Percentiles rank a stretch among this genome's conserved stretches.
These are phyloP conservation scores for Heptranchias perlo DNA, from an alignment of 2,113 vertebrate genomes.

Conservation along the genomic window DNA sequence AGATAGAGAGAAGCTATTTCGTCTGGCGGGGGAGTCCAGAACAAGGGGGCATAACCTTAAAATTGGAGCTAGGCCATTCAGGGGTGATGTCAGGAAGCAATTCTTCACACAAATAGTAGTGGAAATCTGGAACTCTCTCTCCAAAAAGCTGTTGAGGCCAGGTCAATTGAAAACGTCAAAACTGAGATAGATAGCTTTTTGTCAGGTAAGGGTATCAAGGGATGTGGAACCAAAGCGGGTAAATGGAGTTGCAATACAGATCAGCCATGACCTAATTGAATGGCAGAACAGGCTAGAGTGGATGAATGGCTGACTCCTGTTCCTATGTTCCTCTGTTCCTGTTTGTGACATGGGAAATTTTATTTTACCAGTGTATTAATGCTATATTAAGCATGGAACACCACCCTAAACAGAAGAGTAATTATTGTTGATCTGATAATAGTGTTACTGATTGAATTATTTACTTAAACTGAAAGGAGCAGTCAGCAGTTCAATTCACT, in stretches of 20 bases:
- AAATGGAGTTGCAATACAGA: neutral
- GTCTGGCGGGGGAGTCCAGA: too few relatives aligned
- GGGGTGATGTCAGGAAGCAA: neutral
- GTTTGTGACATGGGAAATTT: neutral
- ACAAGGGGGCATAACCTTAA: too few relatives aligned
- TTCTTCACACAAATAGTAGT: neutral
- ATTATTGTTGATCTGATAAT: neutral
- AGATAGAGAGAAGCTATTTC: too few relatives aligned
- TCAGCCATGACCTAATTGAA: neutral
- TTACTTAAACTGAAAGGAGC: neutral
- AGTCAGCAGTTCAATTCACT: neutral
- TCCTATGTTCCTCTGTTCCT: neutral
- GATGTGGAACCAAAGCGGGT: neutral
- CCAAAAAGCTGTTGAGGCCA: neutral
- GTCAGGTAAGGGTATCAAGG: neutral
- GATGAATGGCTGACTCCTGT: neutral
- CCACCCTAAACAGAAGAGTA: neutral
- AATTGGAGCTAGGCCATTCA: too few relatives aligned
- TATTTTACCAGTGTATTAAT: neutral
- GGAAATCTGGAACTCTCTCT: neutral
- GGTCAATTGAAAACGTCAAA: neutral
- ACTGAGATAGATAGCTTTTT: neutral
- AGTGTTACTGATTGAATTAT: neutral
- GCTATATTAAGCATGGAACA: neutral
- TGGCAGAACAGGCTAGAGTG: neutral